Percentiles rank a stretch among this genome's conserved stretches.
Conservation (phyloP, 2,797 vertebrate genomes). For the Anguilla anguilla region DNA sequence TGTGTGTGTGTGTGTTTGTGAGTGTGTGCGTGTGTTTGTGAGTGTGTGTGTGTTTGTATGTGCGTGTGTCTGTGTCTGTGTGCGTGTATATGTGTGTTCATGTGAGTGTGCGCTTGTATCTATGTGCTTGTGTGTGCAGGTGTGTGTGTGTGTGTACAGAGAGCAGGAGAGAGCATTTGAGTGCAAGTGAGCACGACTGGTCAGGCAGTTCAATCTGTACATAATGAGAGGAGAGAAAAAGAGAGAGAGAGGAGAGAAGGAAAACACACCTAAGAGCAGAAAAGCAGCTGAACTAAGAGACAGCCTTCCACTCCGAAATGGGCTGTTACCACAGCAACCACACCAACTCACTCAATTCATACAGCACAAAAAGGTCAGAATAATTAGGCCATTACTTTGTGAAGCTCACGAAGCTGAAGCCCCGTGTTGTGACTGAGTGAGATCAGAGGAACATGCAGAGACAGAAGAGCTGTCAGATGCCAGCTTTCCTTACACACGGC, state of each 20-base stretch:
- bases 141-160: not conserved
- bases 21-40: too few relatives aligned
- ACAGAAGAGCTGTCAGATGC: not conserved
- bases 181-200: too few relatives aligned
- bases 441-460: not conserved
- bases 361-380: slow-evolving; percentile 34
- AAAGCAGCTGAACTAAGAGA: slow-evolving; percentile 39
- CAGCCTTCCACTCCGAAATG: slow-evolving; percentile 43
- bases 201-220: not conserved
- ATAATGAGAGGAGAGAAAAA: not conserved
- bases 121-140: not conserved
- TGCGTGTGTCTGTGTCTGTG: too few relatives aligned
- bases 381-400: slow-evolving; percentile 12
- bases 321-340: slow-evolving; percentile 75
- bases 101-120: not conserved
- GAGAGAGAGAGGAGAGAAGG: not conserved
- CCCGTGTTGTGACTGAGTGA: too few relatives aligned
- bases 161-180: too few relatives aligned
- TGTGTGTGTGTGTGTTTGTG: too few relatives aligned
- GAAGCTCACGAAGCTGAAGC: not conserved
- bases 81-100: not conserved
- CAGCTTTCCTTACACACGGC: not conserved
- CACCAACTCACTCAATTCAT: slow-evolving; percentile 44
- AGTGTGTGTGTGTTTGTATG: too few relatives aligned
- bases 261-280: not conserved